Evolutionary conservation across 2,113 vertebrate genomes (phyloP).

Genomic region (Rattus rattus): DNA sequence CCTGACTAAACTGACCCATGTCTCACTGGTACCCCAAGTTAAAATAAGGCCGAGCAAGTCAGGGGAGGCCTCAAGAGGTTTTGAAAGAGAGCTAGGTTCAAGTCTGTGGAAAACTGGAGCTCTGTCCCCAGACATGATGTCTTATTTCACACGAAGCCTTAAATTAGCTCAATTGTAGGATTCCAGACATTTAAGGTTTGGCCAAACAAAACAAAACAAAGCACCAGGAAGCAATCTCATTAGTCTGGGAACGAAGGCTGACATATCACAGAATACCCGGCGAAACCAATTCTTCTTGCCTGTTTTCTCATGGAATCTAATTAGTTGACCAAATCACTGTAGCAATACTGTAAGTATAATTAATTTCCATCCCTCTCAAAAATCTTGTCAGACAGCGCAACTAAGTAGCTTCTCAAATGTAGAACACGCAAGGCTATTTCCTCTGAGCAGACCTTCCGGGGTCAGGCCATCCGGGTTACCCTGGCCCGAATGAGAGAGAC

Average conservation of each 20-base stretch:
- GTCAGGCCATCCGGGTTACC: conserved; percentile 45
- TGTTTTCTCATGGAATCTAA: conserved; percentile 72
- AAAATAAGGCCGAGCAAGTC: not conserved
- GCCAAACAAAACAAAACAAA: not conserved
- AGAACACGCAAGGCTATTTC: conserved; percentile 65
- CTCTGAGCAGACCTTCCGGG: conserved; percentile 59
- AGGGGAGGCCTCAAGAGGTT: not conserved
- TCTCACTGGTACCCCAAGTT: not conserved
- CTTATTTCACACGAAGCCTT: conserved; percentile 42
- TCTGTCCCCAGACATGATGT: not conserved
- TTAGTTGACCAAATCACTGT: conserved; percentile 72
- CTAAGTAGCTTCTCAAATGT: conserved; percentile 74
- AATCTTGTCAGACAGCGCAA: conserved; percentile 67
- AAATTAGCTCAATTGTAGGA: conserved; percentile 44
- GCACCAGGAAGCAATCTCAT: conserved; percentile 27
- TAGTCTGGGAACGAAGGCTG: conserved; percentile 64
- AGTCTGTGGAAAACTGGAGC: not conserved
- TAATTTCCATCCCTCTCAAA: conserved; percentile 73
- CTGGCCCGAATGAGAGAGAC: conserved; percentile 48
- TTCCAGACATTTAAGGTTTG: conserved; percentile 66
- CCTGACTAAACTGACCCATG: not conserved
- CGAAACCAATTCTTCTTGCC: conserved; percentile 51
- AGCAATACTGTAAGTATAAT: conserved; percentile 71
- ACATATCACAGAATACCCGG: conserved; percentile 14
- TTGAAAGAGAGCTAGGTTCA: not conserved